Percentiles rank a stretch among this genome's conserved stretches.
These are phyloP conservation scores for Mythimna impura DNA, from an alignment of 2,888 invertebrate genomes.

Conservation along the genomic window DNA sequence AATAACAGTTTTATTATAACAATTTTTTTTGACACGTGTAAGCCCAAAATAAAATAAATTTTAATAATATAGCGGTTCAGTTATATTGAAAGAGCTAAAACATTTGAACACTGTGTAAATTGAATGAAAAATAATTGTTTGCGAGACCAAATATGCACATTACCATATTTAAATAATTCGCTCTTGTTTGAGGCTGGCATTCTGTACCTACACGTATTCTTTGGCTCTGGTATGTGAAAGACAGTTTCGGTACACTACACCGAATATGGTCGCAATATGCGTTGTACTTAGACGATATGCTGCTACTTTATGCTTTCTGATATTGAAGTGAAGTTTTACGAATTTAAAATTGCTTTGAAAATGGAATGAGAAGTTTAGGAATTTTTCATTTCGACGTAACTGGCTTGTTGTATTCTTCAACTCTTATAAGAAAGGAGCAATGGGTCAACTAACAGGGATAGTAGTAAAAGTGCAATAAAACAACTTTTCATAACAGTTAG, in stretches of 20 bases:
- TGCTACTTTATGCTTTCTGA: constrained; percentile 43
- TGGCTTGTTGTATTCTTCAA: background rate
- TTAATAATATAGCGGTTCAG: background rate
- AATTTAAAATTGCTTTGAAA: constrained; percentile 37
- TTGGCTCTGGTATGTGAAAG: constrained; percentile 28
- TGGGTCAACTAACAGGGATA: background rate
- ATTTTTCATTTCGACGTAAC: constrained; percentile 14
- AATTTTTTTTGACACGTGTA: no score
- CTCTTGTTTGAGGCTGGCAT: background rate
- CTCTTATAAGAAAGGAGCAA: background rate
- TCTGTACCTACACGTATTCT: constrained; percentile 4
- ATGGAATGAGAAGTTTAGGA: constrained; percentile 23
- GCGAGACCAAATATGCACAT: background rate
- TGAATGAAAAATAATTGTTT: background rate
- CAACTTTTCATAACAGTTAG: background rate
- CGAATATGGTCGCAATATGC: constrained; percentile 50
- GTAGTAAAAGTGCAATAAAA: background rate
- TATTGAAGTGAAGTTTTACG: constrained; percentile 47
- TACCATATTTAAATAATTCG: background rate
- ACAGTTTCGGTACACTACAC: constrained; percentile 42
- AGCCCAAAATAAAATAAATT: background rate
- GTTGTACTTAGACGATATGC: constrained; percentile 32
- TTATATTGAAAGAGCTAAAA: background rate
- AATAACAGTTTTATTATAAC: no score
- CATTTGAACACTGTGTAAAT: background rate